Evolutionary conservation across 2,888 invertebrate species (phyloP), one percentile per base, ranked within the genome.

Genomic region (Sarcophaga caerulescens): DNA sequence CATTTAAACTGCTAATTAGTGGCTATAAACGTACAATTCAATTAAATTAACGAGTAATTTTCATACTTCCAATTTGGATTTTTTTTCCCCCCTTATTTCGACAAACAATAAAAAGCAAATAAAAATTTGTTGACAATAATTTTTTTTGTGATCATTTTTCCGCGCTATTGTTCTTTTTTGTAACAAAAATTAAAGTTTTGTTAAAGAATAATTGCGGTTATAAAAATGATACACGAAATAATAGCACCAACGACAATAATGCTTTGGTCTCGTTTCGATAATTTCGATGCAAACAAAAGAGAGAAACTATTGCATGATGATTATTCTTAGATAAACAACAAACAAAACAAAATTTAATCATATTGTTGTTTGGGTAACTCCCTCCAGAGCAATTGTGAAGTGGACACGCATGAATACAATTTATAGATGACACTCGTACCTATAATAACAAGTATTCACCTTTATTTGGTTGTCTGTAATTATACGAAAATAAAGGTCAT

Each of bases 251-350:
- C 17, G 14, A 14, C 17, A 17, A 17, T 52, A 14, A 14, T 52
- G 52, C 52, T 52, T 4, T 52, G 73, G 21, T 69, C 12, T 75
- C 59, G 59, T 74, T 59, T 65, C 76, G 60, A 68, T 19, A 80
- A 66, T 71, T 84, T 71, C 5, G 6, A 19, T 68, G 11, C 47
- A 69, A 76, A 82, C 59, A 76, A 76, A 78, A 62, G 44, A 45
- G 25, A 17, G 21, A 25, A 35, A 66, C 63, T 74, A 65, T 79
- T 84, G 79, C 75, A 76, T 84, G 75, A 73, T 71, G 60, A 47
- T 14, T 47, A 44, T 59, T 44, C 35, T 35, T 35, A 35, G 35
- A 10, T 12, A 70, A 52, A 71, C 57, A 52, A 69, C 19, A 8
- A 74, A 75, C 23, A 63, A 73, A 57, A 57, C 68, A 69, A 68